Evolutionary conservation across 2,888 invertebrate genomes (phyloP), one percentile per base, ranked within the genome.

Genomic region (Epinotia brunnichana): DNA sequence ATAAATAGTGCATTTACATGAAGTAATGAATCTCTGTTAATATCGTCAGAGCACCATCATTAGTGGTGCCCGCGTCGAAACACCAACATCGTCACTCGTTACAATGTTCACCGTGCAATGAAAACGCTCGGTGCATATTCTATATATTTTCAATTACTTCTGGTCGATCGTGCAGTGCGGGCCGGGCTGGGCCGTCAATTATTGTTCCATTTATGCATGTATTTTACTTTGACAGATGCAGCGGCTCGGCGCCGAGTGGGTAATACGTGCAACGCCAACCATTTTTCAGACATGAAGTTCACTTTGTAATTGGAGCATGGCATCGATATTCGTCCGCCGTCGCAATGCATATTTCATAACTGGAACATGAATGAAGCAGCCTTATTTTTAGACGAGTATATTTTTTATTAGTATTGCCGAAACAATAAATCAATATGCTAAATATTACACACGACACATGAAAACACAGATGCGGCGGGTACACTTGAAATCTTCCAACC

Each of bases 291-390:
- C 80, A 80, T 78, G 76, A 77, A 73, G 76, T 80, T 82, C 81
- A 83, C 80, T 80, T 77, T 86, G 84, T 85, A 87, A 87, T 88
- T 89, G 87, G 84, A 82, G 77, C 80, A 69, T 76, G 75, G 76
- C 84, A 84, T 85, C 85, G 85, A 88, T 87, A 85, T 87, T 85
- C 84, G 84, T 82, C 81, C 80, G 79, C 75, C 68, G 77, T 79
- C 77, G 80, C 79, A 85, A 84, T 87, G 84, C 85, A 88, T 89
- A 87, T 88, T 87, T 87, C 84, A 86, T 82, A 76, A 75, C 77
- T 64, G 70, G 75, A 75, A 78, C 77, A 79, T 76, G 56, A 74
- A 74, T 69, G 70, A 70, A 75, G 7, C 11, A 56, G 41, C 48
- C 41, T 13, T 13, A 41, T 41, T 41, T 41, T 41, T 41, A 10